A percentile compares a stretch with the other conserved stretches of the same genome.
Evolutionary conservation across 1,140 invertebrate genomes (phyloP).

Genomic region (Apis mellifera): DNA sequence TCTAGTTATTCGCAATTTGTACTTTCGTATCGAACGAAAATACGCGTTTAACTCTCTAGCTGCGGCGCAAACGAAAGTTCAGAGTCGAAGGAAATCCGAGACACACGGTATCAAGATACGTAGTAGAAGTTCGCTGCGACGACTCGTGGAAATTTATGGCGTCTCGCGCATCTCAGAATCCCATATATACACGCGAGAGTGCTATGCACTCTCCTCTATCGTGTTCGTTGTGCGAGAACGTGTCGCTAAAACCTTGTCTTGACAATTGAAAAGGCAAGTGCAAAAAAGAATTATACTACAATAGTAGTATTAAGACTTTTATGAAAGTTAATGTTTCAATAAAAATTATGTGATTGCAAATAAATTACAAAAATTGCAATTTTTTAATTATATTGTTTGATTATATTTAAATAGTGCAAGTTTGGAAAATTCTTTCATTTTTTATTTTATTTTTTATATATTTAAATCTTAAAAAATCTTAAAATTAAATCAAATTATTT

Average conservation of each 20-base stretch:
- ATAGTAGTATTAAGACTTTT: too few relatives aligned
- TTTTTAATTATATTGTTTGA: too few relatives aligned
- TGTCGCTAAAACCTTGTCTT: not conserved
- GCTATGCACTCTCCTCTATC: not conserved
- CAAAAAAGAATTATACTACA: too few relatives aligned
- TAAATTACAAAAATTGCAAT: too few relatives aligned
- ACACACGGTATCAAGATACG: conserved; percentile 38
- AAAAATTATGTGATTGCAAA: too few relatives aligned
- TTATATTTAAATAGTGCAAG: too few relatives aligned
- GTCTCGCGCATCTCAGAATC: conserved; percentile 10
- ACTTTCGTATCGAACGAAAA: conserved; percentile 46
- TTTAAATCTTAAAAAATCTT: too few relatives aligned
- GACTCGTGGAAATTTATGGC: conserved; percentile 35
- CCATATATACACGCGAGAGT: conserved; percentile 6
- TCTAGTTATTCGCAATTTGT: conserved; percentile 45
- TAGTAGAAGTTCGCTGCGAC: conserved; percentile 33
- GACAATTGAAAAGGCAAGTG: too few relatives aligned
- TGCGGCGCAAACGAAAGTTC: conserved; percentile 28
- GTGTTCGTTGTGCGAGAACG: conserved; percentile 19
- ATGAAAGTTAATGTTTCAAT: too few relatives aligned
- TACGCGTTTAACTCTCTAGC: conserved; percentile 34
- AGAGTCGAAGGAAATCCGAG: conserved; percentile 49
- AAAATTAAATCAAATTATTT: too few relatives aligned
- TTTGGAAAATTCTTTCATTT: too few relatives aligned
- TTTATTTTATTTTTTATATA: too few relatives aligned